Conservation (phyloP, 35 echinoderm and acorn worm species). For the Diadema setosum region DNA sequence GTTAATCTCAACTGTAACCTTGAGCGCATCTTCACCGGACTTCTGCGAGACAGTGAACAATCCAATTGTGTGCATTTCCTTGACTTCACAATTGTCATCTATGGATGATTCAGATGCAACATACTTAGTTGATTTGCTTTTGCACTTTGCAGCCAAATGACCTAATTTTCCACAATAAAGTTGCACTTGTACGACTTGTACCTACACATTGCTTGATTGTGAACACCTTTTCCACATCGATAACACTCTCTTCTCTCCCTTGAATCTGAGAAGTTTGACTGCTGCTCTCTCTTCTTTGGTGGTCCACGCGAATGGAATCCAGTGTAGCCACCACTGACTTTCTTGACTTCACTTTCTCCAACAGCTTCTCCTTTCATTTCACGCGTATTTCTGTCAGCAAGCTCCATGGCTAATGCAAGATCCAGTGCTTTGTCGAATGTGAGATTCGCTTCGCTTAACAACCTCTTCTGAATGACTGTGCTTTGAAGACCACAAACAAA, state of each 20-base stretch:
- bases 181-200: constrained; percentile 28
- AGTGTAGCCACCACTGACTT: background rate
- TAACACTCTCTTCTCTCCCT: background rate
- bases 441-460: constrained; percentile 22
- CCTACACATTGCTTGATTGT: background rate
- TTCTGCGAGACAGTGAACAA: background rate
- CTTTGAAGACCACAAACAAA: constrained; percentile 39
- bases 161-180: constrained; percentile 50
- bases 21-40: background rate
- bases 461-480: background rate
- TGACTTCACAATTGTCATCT: background rate
- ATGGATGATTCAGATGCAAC: background rate
- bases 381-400: constrained; percentile 3
- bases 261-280: background rate
- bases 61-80: background rate
- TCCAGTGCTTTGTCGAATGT: constrained; percentile 31
- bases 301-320: background rate
- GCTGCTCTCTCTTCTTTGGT: background rate
- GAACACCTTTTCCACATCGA: background rate
- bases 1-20: constrained; percentile 10
- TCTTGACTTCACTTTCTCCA: background rate
- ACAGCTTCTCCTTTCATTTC: constrained; percentile 23
- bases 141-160: constrained; percentile 48
- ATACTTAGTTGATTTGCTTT: background rate
- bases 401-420: constrained; percentile 5